Evolutionary conservation across 2,888 invertebrate genomes (phyloP), one percentile per base, ranked within the genome.

Genomic region (Plusia festucae): DNA sequence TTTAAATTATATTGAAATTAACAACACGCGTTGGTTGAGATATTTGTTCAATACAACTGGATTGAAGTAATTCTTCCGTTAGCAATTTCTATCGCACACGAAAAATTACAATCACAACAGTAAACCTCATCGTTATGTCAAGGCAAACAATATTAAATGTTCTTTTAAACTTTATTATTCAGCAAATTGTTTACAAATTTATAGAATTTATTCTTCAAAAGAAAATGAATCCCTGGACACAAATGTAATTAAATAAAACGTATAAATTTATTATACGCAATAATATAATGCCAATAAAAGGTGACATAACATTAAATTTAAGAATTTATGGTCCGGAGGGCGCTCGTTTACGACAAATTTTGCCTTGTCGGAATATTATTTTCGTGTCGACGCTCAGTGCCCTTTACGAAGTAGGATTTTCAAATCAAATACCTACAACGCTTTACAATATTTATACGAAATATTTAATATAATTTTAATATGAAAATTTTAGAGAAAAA

Each of bases 271-370:
- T 52, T 60, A 53, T 53, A 18, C 18, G 22, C 16, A 51, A 70
- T 40, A 51, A 69, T 76, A 66, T 65, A 59, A 78, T 32, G 53
- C 40, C 63, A 61, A 60, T 76, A 70, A 73, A 73, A 76, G 16
- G 51, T 63, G 58, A 56, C 70, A 78, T 70, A 67, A 71, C 61
- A 68, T 60, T 40, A 16, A 60, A 67, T 65, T 65, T 60, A 75
- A 52, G 40, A 65, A 63, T 78, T 76, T 58, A 67, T 55, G 58
- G 54, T 63, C 8, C 46, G 46, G 53, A 57, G 30, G 57, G 57
- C 40, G 62, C 51, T 63, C 60, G 58, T 63, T 74, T 56, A 32
- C 52, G 60, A 16, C 22, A 59, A 55, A 53, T 54, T 57, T 34
- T 44, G 58, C 59, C 46, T 20, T 51, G 34, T 32, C 53, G 15